Evolutionary conservation across 2,113 vertebrate genomes (phyloP).

Genomic region (Gopherus flavomarginatus): DNA sequence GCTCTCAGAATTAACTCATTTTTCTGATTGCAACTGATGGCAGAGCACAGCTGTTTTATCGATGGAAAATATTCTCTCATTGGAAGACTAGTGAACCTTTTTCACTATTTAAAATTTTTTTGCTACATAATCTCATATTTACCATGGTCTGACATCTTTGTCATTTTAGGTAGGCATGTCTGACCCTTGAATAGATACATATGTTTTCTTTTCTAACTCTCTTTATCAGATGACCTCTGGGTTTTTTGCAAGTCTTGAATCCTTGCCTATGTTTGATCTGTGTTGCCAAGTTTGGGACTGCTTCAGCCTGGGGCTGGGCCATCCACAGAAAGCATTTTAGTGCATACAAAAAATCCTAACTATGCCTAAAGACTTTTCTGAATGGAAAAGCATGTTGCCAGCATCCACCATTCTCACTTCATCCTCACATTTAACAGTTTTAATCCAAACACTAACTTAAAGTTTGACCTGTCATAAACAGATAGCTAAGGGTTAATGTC

Average conservation of each 20-base stretch:
- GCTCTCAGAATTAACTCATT: constrained; percentile 35
- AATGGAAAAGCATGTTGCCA: not conserved
- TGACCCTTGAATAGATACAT: constrained; percentile 11
- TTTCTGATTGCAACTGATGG: not conserved
- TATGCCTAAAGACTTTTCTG: not conserved
- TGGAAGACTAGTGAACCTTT: not conserved
- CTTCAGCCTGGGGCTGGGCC: not conserved
- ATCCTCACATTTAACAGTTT: not conserved
- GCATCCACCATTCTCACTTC: not conserved
- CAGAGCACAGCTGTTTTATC: constrained; percentile 21
- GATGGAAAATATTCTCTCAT: constrained; percentile 24
- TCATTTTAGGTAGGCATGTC: not conserved
- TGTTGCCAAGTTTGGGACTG: not conserved
- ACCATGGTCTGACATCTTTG: constrained; percentile 24
- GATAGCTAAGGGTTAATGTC: too few relatives aligned
- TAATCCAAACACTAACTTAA: not conserved
- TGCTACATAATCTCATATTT: constrained; percentile 32
- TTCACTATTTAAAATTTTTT: constrained; percentile 8
- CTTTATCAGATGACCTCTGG: not conserved
- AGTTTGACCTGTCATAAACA: too few relatives aligned
- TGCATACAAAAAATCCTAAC: not conserved
- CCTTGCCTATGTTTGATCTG: not conserved
- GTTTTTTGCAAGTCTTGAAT: not conserved
- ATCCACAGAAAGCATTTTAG: not conserved
- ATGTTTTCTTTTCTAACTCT: not conserved